Percentiles rank a stretch among this genome's conserved stretches.
Conservation (phyloP, 2,113 vertebrate species). For the Cottus gobio region DNA sequence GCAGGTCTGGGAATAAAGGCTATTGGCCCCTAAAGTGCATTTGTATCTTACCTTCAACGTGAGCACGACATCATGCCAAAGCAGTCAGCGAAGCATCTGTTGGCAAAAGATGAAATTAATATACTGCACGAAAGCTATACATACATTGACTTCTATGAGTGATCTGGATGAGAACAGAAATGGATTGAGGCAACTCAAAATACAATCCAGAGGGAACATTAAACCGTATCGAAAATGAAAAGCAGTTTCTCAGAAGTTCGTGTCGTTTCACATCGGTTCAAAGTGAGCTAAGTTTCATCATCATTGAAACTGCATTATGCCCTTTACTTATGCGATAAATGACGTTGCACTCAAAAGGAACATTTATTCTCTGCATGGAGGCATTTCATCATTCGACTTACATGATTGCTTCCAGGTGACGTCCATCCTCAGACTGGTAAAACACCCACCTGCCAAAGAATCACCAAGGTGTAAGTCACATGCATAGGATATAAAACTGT, state of each 20-base stretch:
- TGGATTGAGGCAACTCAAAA: too few species aligned
- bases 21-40: rapidly evolving
- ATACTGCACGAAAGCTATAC: background rate
- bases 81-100: background rate
- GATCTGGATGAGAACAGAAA: too few species aligned
- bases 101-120: background rate
- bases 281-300: slow-evolving; percentile 89
- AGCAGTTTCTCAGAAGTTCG: slow-evolving; percentile 81
- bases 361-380: slow-evolving; percentile 3
- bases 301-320: slow-evolving; percentile 72
- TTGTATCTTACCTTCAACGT: background rate
- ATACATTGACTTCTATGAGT: too few species aligned
- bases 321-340: too few species aligned
- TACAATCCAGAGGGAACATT: background rate
- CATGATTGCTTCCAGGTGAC: background rate
- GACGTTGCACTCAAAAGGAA: too few species aligned
- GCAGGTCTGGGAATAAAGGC: background rate
- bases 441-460: background rate
- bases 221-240: background rate
- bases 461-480: background rate
- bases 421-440: background rate
- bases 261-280: slow-evolving; percentile 83
- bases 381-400: slow-evolving; percentile 50
- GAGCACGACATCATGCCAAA: too few species aligned
- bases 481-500: rapidly evolving